Conservation (phyloP, 2,888 invertebrate species). For the Mongoloraphidia duomilia region DNA sequence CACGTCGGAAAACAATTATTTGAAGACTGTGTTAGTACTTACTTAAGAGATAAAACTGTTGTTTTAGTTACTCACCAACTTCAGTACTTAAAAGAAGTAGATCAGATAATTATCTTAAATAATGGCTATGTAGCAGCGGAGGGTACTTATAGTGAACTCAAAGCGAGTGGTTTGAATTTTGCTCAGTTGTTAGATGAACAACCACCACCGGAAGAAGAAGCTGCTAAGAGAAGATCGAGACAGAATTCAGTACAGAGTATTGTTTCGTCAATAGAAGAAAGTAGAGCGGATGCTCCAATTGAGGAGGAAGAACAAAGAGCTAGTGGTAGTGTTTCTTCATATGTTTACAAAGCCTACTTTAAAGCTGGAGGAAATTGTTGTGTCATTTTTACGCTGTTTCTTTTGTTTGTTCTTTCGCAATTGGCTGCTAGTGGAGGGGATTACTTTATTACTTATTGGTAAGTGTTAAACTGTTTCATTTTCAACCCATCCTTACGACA, state of each 20-base stretch:
- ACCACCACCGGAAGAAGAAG: conserved; percentile 25
- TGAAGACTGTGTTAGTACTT: conserved; percentile 57
- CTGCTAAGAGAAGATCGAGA: conserved; percentile 21
- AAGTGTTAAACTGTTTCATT: conserved; percentile 16
- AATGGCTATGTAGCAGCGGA: conserved; percentile 44
- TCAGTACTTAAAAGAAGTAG: conserved; percentile 48
- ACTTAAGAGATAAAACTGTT: conserved; percentile 52
- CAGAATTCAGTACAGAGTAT: conserved; percentile 41
- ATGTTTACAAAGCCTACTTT: conserved; percentile 53
- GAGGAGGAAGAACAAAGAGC: conserved; percentile 41
- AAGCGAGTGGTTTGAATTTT: conserved; percentile 62
- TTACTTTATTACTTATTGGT: conserved; percentile 69
- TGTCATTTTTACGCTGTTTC: conserved; percentile 40
- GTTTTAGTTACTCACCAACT: conserved; percentile 66
- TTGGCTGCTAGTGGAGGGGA: conserved; percentile 57
- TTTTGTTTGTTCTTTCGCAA: conserved; percentile 53
- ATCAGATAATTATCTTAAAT: conserved; percentile 43
- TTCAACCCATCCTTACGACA: too few species aligned
- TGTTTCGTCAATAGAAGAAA: conserved; percentile 30
- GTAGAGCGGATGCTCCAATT: conserved; percentile 24
- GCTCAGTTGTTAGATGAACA: conserved; percentile 48
- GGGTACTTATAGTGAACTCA: conserved; percentile 56
- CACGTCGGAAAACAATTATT: conserved; percentile 82
- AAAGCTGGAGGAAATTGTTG: conserved; percentile 53
- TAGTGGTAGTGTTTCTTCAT: conserved; percentile 35